Evolutionary conservation across 1,140 invertebrate genomes (phyloP).

Genomic region (Euura saliciscinereae): DNA sequence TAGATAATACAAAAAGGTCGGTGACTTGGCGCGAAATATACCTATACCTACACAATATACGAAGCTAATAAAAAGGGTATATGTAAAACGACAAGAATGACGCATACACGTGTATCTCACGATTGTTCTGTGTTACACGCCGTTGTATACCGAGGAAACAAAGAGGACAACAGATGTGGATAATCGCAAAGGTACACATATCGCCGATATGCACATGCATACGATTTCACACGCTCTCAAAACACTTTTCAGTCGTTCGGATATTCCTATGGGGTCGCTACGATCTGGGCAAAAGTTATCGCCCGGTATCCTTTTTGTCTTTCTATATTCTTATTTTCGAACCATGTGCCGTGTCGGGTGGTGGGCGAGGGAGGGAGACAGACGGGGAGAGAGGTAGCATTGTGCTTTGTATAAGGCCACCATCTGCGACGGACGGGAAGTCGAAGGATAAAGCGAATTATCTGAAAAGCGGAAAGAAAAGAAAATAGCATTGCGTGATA

Average conservation of each 20-base stretch:
- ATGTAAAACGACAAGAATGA: too few relatives aligned
- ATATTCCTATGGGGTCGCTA: background rate
- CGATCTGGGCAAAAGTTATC: background rate
- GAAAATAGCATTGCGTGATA: conserved; percentile 21
- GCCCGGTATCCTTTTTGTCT: background rate
- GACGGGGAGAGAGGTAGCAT: background rate
- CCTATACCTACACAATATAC: too few relatives aligned
- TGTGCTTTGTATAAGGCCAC: conserved; percentile 10
- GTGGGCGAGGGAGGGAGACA: too few relatives aligned
- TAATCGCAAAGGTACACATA: background rate
- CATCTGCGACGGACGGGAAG: conserved; percentile 23
- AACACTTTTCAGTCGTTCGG: background rate
- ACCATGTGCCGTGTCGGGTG: background rate
- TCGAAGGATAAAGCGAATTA: conserved; percentile 29
- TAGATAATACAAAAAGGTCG: too few relatives aligned
- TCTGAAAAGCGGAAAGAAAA: conserved; percentile 22
- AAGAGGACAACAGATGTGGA: background rate
- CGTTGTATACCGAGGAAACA: background rate
- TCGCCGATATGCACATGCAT: background rate
- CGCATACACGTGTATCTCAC: too few relatives aligned
- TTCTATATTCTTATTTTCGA: background rate
- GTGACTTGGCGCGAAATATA: too few relatives aligned
- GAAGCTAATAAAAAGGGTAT: too few relatives aligned
- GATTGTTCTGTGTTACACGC: too few relatives aligned
- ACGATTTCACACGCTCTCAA: background rate